Conservation (phyloP, 2,113 vertebrate genomes). For the Smithornis capensis region DNA sequence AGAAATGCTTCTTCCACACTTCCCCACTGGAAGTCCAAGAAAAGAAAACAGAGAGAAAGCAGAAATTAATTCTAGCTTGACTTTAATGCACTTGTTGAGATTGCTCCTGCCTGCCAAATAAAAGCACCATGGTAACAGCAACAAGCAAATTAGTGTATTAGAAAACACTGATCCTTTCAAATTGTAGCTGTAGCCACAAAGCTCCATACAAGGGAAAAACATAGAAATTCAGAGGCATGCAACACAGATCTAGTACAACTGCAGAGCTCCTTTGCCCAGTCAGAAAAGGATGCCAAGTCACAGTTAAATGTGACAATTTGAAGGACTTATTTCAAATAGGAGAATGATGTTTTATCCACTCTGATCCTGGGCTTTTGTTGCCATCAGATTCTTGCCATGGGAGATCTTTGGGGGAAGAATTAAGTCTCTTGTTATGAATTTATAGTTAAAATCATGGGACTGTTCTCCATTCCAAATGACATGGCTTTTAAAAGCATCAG, state of each 20-base stretch:
- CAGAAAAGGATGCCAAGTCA: neutral
- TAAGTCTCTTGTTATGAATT: neutral
- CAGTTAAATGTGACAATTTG: neutral
- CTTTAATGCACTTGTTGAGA: neutral
- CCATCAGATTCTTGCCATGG: neutral
- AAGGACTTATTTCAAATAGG: neutral
- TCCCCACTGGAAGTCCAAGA: neutral
- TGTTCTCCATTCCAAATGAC: neutral
- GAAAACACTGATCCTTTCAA: conserved; percentile 39
- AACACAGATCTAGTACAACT: neutral
- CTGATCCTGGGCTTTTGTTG: neutral
- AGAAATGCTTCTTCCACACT: neutral
- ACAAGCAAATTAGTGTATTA: conserved; percentile 55
- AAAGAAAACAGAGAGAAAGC: neutral
- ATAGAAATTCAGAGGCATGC: neutral
- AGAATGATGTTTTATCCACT: neutral
- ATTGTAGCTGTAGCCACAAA: neutral
- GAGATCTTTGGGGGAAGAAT: neutral
- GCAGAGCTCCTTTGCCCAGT: neutral
- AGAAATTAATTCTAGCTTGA: conserved; percentile 35
- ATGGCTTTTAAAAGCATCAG: neutral
- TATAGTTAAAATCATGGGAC: neutral
- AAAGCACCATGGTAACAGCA: conserved; percentile 57
- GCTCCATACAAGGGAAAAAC: conserved; percentile 13
- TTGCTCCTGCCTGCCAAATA: conserved; percentile 13